phyloP scores from a whole-genome alignment of 2,888 invertebrate genomes.

The Cerastis leucographa region DNA sequence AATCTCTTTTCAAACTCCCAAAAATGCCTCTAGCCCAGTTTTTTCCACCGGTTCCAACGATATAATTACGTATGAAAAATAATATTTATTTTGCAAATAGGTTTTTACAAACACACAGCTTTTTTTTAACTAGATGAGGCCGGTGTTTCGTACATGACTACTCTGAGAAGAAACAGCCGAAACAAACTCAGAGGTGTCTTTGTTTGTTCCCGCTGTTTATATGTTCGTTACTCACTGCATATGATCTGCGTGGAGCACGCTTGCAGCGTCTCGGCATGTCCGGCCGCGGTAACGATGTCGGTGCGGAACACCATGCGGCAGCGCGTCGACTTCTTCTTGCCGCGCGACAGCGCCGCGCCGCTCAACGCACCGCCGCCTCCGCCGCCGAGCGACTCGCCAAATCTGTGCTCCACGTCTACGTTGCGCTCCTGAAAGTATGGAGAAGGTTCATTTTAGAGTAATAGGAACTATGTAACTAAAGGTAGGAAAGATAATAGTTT shows the following conservation, averaged over 20 bases:
- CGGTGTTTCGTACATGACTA: no score
- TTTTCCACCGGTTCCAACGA: not conserved
- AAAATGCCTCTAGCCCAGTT: not conserved
- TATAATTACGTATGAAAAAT: no score
- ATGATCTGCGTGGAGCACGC: constrained; percentile 97
- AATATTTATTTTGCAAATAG: no score
- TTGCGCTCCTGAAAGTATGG: constrained; percentile 93
- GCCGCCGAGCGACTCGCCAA: constrained; percentile 94
- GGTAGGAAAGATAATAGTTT: not conserved
- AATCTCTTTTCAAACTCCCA: not conserved
- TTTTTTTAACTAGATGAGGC: no score
- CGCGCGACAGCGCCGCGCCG: constrained; percentile 89
- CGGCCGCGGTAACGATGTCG: constrained; percentile 94
- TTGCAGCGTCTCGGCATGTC: constrained; percentile 95
- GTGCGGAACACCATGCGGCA: constrained; percentile 98
- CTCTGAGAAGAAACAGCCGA: no score
- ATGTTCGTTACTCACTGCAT: constrained; percentile 93
- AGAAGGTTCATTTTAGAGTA: not conserved
- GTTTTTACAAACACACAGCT: no score
- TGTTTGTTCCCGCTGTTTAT: no score
- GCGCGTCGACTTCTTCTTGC: constrained; percentile 98
- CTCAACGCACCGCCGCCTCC: constrained; percentile 74
- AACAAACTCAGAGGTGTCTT: no score
- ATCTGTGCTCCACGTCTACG: constrained; percentile 96
- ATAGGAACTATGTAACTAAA: not conserved